These are phyloP conservation scores for Sinohyriopsis cumingii DNA, from an alignment of 2,888 invertebrate species.

Conservation along the genomic window DNA sequence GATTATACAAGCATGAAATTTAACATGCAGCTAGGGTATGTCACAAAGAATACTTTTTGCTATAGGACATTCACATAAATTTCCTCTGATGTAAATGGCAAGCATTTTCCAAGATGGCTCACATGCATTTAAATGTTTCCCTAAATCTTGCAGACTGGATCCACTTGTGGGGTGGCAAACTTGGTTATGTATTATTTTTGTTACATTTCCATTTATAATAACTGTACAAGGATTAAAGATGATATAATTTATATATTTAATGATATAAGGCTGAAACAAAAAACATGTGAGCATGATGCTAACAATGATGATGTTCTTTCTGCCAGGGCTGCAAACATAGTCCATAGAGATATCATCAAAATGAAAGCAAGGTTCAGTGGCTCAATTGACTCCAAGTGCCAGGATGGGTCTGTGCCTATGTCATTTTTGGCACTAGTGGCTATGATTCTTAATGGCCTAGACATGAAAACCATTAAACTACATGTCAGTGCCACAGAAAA, in stretches of 20 bases:
- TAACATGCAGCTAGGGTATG: too few species aligned
- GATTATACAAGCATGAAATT: too few species aligned
- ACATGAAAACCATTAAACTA: slow-evolving; percentile 3
- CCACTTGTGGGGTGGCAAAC: too few species aligned
- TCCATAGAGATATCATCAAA: slow-evolving; percentile 7
- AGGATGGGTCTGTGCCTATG: slow-evolving; percentile 4
- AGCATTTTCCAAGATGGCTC: too few species aligned
- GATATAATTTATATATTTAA: background rate
- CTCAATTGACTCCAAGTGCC: background rate
- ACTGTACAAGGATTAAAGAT: too few species aligned
- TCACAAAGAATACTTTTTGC: too few species aligned
- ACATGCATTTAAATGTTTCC: too few species aligned
- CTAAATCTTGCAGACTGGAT: too few species aligned
- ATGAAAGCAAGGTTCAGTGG: background rate
- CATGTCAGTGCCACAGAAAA: background rate
- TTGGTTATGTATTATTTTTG: too few species aligned
- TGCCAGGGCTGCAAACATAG: slow-evolving; percentile 8
- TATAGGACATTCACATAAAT: too few species aligned
- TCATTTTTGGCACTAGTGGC: slow-evolving; percentile 6
- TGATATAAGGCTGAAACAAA: background rate
- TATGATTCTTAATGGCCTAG: slow-evolving; percentile 10
- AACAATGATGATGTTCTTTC: slow-evolving; percentile 8
- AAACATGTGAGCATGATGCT: background rate
- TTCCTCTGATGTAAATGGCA: too few species aligned
- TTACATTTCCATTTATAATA: too few species aligned